Percentiles rank a stretch among this genome's conserved stretches.
phyloP scores from a whole-genome alignment of 2,888 invertebrate species.

The Parelbella ahira region DNA sequence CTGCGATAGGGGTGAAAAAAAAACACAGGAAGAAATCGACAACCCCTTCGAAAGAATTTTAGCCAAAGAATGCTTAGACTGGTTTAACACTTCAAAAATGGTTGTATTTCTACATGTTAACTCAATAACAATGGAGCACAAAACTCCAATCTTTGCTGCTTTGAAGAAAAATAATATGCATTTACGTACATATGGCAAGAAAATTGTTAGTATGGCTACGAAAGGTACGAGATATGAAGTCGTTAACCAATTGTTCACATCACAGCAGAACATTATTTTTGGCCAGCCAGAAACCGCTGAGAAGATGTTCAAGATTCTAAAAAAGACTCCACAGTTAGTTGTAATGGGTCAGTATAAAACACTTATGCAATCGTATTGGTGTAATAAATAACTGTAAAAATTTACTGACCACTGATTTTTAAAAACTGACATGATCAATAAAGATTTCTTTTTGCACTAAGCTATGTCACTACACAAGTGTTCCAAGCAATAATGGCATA shows the following conservation, averaged over 20 bases:
- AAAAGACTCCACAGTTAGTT: constrained; percentile 85
- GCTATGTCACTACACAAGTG: too few relatives aligned
- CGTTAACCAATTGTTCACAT: constrained; percentile 82
- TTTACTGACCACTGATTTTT: too few relatives aligned
- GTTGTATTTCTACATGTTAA: constrained; percentile 87
- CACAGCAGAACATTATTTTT: constrained; percentile 85
- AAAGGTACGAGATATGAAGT: constrained; percentile 84
- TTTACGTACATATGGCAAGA: constrained; percentile 83
- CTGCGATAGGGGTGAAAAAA: constrained; percentile 67
- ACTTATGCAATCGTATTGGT: too few relatives aligned
- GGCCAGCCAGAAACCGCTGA: constrained; percentile 83
- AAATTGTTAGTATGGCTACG: constrained; percentile 84
- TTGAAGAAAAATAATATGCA: constrained; percentile 85
- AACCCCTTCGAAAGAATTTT: constrained; percentile 87
- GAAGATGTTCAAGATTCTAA: constrained; percentile 83
- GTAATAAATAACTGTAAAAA: too few relatives aligned
- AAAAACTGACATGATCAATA: too few relatives aligned
- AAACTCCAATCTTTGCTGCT: constrained; percentile 82
- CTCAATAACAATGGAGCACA: constrained; percentile 83
- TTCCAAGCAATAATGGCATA: too few relatives aligned
- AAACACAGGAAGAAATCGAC: constrained; percentile 54
- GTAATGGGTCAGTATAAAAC: constrained; percentile 83
- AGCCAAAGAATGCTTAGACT: constrained; percentile 85
- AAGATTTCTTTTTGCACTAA: too few relatives aligned
- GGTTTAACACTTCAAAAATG: constrained; percentile 86